Evolutionary conservation across 2,888 invertebrate species (phyloP).

Genomic region (Coenonympha arcania): DNA sequence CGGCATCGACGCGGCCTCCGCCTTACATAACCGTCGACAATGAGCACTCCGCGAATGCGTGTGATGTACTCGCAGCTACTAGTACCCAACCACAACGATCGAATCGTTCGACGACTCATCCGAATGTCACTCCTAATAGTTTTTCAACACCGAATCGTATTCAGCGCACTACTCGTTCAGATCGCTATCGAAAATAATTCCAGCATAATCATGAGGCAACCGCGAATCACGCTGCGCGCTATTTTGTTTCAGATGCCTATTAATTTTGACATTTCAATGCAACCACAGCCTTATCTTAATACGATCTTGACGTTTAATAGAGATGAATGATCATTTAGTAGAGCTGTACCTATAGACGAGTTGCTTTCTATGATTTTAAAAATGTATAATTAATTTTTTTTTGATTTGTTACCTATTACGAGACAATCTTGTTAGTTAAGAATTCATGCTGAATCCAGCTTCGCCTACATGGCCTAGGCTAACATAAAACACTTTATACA

Average conservation of each 20-base stretch:
- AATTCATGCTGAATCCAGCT: too few relatives aligned
- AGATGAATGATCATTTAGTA: conserved; percentile 11
- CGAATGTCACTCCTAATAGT: conserved; percentile 22
- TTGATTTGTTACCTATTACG: too few relatives aligned
- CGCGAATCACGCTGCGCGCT: conserved; percentile 16
- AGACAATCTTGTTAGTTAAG: too few relatives aligned
- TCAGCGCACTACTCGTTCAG: conserved; percentile 7
- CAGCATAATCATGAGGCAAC: conserved; percentile 15
- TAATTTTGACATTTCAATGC: conserved; percentile 26
- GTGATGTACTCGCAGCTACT: too few relatives aligned
- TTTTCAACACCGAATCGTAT: conserved; percentile 13
- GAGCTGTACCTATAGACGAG: conserved; percentile 2
- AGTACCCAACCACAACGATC: conserved; percentile 34
- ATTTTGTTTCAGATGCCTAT: conserved; percentile 21
- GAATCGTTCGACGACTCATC: conserved; percentile 18
- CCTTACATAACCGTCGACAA: conserved; percentile 74
- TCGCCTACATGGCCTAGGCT: conserved; percentile 1
- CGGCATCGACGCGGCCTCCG: conserved; percentile 69
- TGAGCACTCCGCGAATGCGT: conserved; percentile 61
- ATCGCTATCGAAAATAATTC: conserved; percentile 17
- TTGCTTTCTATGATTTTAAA: neutral
- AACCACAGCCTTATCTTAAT: conserved; percentile 16
- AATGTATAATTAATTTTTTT: neutral
- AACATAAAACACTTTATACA: conserved; percentile 1
- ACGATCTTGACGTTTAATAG: conserved; percentile 12